Percentiles rank a stretch among this genome's conserved stretches.
Conservation (phyloP, 2,797 vertebrate species). For the Aplochiton taeniatus region DNA sequence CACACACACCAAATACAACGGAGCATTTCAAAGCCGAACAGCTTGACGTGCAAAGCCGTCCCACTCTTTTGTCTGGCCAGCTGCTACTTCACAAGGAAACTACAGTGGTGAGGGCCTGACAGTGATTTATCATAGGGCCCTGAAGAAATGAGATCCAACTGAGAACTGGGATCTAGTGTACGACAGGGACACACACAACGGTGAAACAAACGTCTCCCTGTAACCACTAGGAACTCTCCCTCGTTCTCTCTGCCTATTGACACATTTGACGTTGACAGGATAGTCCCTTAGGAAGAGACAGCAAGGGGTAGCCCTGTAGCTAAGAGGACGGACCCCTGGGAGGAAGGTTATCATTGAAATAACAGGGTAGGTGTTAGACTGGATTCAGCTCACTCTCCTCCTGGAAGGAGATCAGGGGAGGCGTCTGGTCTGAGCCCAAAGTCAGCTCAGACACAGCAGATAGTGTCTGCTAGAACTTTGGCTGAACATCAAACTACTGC, state of each 20-base stretch:
- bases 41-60: constrained; percentile 22
- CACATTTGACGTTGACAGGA: too few species aligned
- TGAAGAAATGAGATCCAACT: constrained; percentile 22
- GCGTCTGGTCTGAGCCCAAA: too few species aligned
- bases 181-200: not conserved
- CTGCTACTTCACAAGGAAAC: constrained; percentile 41
- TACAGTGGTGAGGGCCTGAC: not conserved
- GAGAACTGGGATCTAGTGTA: too few species aligned
- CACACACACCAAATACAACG: constrained; percentile 17
- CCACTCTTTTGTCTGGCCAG: constrained; percentile 42
- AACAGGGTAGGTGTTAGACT: constrained; percentile 4
- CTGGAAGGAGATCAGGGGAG: too few species aligned
- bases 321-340: not conserved
- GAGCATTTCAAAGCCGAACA: constrained; percentile 21
- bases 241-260: too few species aligned
- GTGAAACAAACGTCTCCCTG: not conserved
- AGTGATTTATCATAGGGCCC: constrained; percentile 25
- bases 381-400: not conserved
- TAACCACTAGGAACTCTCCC: too few species aligned
- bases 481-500: too few species aligned
- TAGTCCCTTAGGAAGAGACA: too few species aligned
- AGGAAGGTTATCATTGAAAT: constrained; percentile 11
- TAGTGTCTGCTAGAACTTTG: constrained; percentile 20
- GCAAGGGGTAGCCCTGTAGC: too few species aligned
- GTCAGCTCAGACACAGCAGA: constrained; percentile 17